Percentiles rank a stretch among this genome's conserved stretches.
Conservation (phyloP, 2,113 vertebrate genomes). For the Isichthys henryi region DNA sequence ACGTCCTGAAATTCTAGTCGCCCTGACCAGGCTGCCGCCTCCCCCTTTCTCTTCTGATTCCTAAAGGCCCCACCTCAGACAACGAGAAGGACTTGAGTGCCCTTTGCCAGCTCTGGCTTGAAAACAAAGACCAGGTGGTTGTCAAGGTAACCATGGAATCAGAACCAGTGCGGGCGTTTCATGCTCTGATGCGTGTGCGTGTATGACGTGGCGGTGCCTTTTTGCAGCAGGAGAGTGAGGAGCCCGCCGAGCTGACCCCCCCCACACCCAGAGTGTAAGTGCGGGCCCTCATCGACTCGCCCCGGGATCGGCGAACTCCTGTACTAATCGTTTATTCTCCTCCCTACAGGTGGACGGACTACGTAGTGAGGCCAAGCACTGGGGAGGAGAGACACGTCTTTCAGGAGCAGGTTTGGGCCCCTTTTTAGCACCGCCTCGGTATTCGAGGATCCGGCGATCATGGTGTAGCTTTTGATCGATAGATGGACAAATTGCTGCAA, state of each 20-base stretch:
- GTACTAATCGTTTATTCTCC: background rate
- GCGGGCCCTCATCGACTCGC: background rate
- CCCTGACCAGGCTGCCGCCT: background rate
- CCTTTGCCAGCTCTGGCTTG: conserved; percentile 89
- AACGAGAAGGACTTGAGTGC: conserved; percentile 84
- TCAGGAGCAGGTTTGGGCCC: conserved; percentile 83
- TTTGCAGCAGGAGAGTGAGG: conserved; percentile 75
- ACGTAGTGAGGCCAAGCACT: conserved; percentile 91
- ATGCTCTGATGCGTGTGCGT: background rate
- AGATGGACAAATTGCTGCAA: background rate
- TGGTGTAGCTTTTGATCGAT: background rate
- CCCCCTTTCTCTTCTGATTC: background rate
- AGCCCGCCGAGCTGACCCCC: conserved; percentile 71
- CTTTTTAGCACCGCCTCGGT: background rate
- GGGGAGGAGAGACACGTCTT: conserved; percentile 91
- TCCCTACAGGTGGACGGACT: conserved; percentile 83
- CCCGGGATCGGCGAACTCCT: too few relatives aligned
- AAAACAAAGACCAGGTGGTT: conserved; percentile 86
- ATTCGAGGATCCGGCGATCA: background rate
- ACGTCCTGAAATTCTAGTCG: background rate
- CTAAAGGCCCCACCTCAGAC: conserved; percentile 75
- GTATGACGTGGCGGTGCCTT: conserved; percentile 23
- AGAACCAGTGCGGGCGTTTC: background rate
- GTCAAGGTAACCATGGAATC: conserved; percentile 70
- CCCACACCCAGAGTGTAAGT: conserved; percentile 86